Evolutionary conservation across 2,888 invertebrate genomes (phyloP).

Genomic region (Alloplasta piceator): DNA sequence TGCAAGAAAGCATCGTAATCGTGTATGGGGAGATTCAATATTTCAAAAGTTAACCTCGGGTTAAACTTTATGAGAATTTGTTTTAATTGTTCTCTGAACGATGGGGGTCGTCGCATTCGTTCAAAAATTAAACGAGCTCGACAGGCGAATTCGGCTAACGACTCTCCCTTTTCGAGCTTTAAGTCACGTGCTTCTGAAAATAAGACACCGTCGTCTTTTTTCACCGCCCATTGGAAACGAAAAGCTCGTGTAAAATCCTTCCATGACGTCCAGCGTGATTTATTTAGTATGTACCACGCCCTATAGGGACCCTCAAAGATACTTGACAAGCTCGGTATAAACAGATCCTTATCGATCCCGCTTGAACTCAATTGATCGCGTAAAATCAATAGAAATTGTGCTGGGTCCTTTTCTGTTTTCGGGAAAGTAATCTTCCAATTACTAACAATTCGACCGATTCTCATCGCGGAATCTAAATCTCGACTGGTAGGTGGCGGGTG

Average conservation of each 20-base stretch:
- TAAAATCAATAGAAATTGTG: conserved; percentile 53
- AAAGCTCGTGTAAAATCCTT: conserved; percentile 56
- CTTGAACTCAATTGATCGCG: conserved; percentile 50
- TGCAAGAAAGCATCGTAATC: conserved; percentile 37
- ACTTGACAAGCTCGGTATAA: conserved; percentile 56
- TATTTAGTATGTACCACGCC: conserved; percentile 58
- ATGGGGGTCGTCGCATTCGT: conserved; percentile 50
- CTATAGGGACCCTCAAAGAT: conserved; percentile 60
- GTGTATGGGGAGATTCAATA: conserved; percentile 20
- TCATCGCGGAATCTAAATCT: conserved; percentile 45
- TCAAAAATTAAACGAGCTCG: conserved; percentile 19
- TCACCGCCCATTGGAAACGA: background rate
- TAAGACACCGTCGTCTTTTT: conserved; percentile 51
- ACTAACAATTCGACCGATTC: conserved; percentile 54
- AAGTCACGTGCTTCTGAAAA: conserved; percentile 46
- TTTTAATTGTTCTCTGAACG: background rate
- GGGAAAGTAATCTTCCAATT: conserved; percentile 57
- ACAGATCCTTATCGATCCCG: conserved; percentile 44
- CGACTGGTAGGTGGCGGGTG: background rate
- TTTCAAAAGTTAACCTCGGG: conserved; percentile 32
- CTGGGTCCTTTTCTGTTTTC: conserved; percentile 55
- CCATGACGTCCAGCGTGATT: conserved; percentile 45
- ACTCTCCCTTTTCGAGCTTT: conserved; percentile 50
- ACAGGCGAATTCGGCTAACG: conserved; percentile 56
- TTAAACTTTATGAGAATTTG: too few species aligned